These are phyloP conservation scores for Andrena cerasifolii DNA, from an alignment of 1,140 invertebrate genomes.

Conservation along the genomic window DNA sequence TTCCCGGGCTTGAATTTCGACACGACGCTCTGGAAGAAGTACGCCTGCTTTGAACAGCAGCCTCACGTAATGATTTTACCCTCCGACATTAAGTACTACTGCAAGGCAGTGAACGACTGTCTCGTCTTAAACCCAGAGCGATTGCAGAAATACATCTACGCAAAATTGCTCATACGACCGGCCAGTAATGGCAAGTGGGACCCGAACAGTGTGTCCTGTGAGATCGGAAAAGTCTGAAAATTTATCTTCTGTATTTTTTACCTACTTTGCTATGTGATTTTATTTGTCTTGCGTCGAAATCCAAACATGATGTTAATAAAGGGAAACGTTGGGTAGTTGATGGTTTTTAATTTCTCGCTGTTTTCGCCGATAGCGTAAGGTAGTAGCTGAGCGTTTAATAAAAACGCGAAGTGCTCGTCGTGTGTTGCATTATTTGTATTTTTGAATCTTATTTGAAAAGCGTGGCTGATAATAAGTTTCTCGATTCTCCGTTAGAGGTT, in stretches of 20 bases:
- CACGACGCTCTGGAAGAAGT: slow-evolving; percentile 86
- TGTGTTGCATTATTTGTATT: too few species aligned
- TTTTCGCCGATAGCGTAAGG: too few species aligned
- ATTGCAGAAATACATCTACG: slow-evolving; percentile 88
- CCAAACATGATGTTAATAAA: slow-evolving; percentile 18
- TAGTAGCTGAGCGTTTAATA: too few species aligned
- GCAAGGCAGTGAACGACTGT: slow-evolving; percentile 90
- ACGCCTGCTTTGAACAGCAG: slow-evolving; percentile 85
- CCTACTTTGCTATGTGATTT: too few species aligned
- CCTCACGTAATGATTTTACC: slow-evolving; percentile 93
- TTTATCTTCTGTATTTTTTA: neutral
- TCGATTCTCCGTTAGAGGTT: slow-evolving; percentile 34
- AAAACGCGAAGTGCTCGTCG: too few species aligned
- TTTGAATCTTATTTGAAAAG: neutral
- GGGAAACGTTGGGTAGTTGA: neutral
- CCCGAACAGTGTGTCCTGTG: slow-evolving; percentile 73
- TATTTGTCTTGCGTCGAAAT: too few species aligned
- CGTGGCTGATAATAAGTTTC: neutral
- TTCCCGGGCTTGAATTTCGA: slow-evolving; percentile 87
- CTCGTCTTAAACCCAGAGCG: slow-evolving; percentile 93
- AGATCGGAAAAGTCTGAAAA: slow-evolving; percentile 76
- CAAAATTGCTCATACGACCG: slow-evolving; percentile 80
- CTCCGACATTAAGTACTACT: slow-evolving; percentile 92
- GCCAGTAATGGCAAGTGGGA: slow-evolving; percentile 67
- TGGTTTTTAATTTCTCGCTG: neutral